Evolutionary conservation across 2,797 vertebrate species (phyloP).

Genomic region (Orientallactaga sibirica): DNA sequence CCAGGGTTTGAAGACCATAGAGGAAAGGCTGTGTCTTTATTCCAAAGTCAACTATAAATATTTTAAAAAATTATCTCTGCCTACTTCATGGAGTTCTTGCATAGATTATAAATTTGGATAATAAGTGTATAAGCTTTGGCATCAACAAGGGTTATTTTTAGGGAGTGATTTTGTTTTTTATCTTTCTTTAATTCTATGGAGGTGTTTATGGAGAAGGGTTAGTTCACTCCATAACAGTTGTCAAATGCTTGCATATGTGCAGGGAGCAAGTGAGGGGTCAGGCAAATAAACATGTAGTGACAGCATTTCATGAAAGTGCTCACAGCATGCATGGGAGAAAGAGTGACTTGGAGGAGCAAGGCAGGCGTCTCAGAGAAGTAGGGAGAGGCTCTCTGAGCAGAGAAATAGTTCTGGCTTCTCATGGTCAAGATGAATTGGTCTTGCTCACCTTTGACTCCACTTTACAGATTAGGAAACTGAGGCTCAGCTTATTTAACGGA

Average conservation of each 20-base stretch:
- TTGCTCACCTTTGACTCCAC: background rate
- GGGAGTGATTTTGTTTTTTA: background rate
- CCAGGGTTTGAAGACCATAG: background rate
- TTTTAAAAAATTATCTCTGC: background rate
- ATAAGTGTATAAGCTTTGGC: background rate
- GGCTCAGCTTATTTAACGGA: background rate
- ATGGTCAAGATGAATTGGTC: background rate
- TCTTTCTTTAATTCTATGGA: background rate
- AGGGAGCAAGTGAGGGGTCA: background rate
- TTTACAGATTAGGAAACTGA: slow-evolving; percentile 34
- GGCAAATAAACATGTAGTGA: background rate
- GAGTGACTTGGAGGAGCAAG: background rate
- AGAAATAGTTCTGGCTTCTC: background rate
- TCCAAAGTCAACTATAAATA: background rate
- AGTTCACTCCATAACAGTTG: background rate
- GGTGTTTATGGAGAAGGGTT: background rate
- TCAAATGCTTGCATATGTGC: background rate
- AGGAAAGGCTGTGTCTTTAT: background rate
- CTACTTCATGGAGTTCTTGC: background rate
- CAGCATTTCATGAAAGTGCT: background rate
- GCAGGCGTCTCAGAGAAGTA: background rate
- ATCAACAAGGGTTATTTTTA: background rate
- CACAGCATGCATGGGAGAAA: background rate
- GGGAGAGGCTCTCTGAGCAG: background rate
- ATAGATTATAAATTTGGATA: background rate